Conservation (phyloP, 2,113 vertebrate genomes). For the Hystrix brachyura region DNA sequence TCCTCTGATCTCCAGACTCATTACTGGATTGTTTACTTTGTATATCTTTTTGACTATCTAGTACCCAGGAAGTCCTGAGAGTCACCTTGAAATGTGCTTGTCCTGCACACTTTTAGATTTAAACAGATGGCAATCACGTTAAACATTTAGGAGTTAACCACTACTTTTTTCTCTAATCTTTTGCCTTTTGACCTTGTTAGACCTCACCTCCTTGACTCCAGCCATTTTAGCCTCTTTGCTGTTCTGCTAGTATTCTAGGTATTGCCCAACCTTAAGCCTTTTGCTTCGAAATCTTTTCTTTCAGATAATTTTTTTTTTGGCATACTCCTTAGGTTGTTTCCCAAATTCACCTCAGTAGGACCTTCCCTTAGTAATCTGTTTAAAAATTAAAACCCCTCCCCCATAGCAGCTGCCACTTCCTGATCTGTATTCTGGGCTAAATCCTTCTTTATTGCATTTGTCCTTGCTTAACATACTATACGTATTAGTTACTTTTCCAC, state of each 20-base stretch:
- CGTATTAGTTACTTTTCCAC: not conserved
- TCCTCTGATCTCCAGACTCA: not conserved
- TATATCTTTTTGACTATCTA: not conserved
- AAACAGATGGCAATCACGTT: not conserved
- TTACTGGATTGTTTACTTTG: not conserved
- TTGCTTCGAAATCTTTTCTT: not conserved
- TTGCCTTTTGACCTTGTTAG: not conserved
- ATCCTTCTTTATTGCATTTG: not conserved
- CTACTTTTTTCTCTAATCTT: not conserved
- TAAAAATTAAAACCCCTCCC: not conserved
- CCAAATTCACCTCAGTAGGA: not conserved
- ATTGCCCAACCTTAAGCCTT: not conserved
- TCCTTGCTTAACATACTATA: not conserved
- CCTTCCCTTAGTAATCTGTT: not conserved
- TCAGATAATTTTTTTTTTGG: not conserved
- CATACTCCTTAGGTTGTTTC: not conserved
- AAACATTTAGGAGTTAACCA: not conserved
- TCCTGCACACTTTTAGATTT: not conserved
- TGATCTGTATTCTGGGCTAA: not conserved
- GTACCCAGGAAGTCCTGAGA: not conserved
- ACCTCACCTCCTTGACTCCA: not conserved
- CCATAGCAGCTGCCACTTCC: not conserved
- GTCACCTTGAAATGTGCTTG: not conserved
- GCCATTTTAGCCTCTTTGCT: not conserved
- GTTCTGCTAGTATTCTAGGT: not conserved